Evolutionary conservation across 2,797 vertebrate species (phyloP).

Genomic region (Pipistrellus nathusii): DNA sequence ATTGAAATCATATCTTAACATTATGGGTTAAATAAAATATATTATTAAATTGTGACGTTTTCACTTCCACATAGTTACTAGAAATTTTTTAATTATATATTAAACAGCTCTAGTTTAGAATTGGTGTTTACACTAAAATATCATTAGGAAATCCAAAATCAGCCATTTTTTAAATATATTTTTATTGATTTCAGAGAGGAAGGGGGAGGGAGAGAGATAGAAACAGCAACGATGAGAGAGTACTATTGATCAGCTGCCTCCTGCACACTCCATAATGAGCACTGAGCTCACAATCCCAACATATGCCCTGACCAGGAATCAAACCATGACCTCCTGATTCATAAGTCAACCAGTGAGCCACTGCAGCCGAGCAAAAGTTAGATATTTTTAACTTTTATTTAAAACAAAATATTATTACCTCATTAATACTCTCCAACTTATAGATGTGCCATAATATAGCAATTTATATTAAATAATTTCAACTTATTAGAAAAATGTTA

Average conservation of each 20-base stretch:
- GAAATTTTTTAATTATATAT: not conserved
- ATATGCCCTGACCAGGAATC: too few relatives aligned
- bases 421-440: not conserved
- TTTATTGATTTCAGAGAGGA: too few relatives aligned
- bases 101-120: not conserved
- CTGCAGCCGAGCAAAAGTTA: not conserved
- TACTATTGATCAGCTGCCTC: too few relatives aligned
- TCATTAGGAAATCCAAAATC: conserved; percentile 3
- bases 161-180: not conserved
- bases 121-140: conserved; percentile 38
- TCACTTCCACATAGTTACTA: not conserved
- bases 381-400: not conserved
- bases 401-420: conserved; percentile 22
- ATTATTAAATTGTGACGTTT: conserved; percentile 24
- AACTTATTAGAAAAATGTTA: not conserved
- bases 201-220: too few relatives aligned
- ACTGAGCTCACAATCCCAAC: too few relatives aligned
- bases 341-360: too few relatives aligned
- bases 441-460: not conserved
- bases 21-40: conserved; percentile 33
- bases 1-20: conserved; percentile 18
- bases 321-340: too few relatives aligned
- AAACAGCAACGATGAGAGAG: too few relatives aligned
- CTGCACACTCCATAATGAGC: too few relatives aligned
- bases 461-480: conserved; percentile 21